Conservation (phyloP, 2,797 vertebrate genomes). For the Anas capensis region DNA sequence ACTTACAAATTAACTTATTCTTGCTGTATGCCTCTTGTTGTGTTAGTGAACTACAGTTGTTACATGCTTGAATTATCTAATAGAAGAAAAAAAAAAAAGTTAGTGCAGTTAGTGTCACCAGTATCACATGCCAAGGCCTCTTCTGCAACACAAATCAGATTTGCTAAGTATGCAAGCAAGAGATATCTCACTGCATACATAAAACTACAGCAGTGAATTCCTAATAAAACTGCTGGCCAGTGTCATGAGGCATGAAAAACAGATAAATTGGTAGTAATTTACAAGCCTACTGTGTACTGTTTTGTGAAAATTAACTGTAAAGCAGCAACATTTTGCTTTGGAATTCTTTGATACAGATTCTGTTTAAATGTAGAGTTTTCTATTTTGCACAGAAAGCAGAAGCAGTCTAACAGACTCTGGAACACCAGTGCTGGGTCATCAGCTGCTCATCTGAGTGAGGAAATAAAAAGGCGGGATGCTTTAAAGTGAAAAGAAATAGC, state of each 20-base stretch:
- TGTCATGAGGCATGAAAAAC: not conserved
- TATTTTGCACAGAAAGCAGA: not conserved
- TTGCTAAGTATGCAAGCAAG: not conserved
- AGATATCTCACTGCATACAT: not conserved
- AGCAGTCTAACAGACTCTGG: not conserved
- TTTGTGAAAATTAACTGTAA: conserved; percentile 1
- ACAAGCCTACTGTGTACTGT: not conserved
- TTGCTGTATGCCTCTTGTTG: not conserved
- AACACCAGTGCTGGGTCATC: conserved; percentile 1
- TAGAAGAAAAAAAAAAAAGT: not conserved
- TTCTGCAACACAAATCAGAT: not conserved
- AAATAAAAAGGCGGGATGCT: conserved; percentile 42
- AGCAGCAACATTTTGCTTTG: not conserved
- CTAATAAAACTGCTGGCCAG: not conserved
- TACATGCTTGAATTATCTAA: not conserved
- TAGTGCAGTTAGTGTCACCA: not conserved
- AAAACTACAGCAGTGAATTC: not conserved
- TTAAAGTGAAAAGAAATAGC: conserved; percentile 52
- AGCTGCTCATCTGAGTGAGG: conserved; percentile 37
- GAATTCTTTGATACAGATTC: not conserved
- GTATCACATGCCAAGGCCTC: not conserved
- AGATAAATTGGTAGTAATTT: not conserved
- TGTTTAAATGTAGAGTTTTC: not conserved
- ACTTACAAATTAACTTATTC: not conserved
- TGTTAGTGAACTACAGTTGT: not conserved